Percentiles rank a stretch among this genome's conserved stretches.
Conservation (phyloP, 2,888 invertebrate genomes). For the Amblyjoppa fuscipennis region DNA sequence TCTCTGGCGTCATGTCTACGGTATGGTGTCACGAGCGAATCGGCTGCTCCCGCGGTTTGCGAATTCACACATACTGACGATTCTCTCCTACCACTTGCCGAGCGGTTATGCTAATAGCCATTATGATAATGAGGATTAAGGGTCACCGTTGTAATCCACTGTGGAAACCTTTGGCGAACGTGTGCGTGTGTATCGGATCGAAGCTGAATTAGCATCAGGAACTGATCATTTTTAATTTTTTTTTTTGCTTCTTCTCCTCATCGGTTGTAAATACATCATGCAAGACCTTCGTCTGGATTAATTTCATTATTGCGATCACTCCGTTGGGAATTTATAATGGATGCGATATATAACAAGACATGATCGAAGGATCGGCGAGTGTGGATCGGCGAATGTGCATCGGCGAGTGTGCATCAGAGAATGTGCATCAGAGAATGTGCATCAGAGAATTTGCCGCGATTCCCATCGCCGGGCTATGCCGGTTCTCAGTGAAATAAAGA, state of each 20-base stretch:
- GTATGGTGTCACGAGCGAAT: constrained; percentile 45
- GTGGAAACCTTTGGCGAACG: constrained; percentile 19
- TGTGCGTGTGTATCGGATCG: constrained; percentile 2
- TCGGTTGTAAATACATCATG: not conserved
- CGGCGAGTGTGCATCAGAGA: not conserved
- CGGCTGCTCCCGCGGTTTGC: constrained; percentile 31
- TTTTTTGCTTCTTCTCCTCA: not conserved
- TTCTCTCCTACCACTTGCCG: not conserved
- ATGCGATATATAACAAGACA: not conserved
- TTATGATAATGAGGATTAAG: constrained; percentile 60
- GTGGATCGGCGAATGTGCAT: too few relatives aligned
- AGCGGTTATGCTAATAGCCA: constrained; percentile 44
- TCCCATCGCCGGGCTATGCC: constrained; percentile 20
- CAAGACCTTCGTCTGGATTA: constrained; percentile 38
- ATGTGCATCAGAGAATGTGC: not conserved
- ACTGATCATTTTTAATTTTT: constrained; percentile 11
- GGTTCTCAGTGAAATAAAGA: constrained; percentile 12
- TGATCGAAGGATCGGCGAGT: not conserved
- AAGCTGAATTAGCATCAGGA: constrained; percentile 35
- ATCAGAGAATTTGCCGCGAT: constrained; percentile 17
- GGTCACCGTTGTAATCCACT: constrained; percentile 53
- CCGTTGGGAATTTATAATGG: not conserved
- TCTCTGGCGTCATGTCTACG: constrained; percentile 54
- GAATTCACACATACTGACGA: not conserved
- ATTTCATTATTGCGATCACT: constrained; percentile 22